These are phyloP conservation scores for Thyatira batis DNA, from an alignment of 2,888 invertebrate genomes.

Conservation along the genomic window DNA sequence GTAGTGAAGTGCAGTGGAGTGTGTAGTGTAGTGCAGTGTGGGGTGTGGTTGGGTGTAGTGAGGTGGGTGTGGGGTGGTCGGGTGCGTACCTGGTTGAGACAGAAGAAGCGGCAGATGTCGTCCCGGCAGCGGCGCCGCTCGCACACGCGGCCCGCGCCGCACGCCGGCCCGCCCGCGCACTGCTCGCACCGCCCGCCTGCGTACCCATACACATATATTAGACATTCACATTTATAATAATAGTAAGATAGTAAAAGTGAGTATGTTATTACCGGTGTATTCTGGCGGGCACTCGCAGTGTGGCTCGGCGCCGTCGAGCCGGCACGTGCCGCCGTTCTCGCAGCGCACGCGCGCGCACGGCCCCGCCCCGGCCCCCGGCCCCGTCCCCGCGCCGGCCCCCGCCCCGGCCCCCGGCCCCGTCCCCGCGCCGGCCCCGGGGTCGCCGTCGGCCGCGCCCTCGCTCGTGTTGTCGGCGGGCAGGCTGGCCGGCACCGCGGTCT, in stretches of 20 bases:
- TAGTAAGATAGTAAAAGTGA: no score
- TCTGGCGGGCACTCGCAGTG: constrained; percentile 43
- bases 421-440: no score
- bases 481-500: constrained; percentile 42
- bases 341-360: constrained; percentile 82
- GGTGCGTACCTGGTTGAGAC: constrained; percentile 51
- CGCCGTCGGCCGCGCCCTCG: background rate
- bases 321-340: constrained; percentile 84
- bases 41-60: background rate
- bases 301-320: constrained; percentile 28
- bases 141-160: constrained; percentile 33
- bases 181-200: constrained; percentile 47
- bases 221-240: no score
- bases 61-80: background rate
- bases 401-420: background rate
- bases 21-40: no score
- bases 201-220: constrained; percentile 8
- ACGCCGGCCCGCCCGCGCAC: constrained; percentile 36
- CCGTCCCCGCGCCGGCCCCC: constrained; percentile 8
- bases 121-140: constrained; percentile 30
- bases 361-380: constrained; percentile 14
- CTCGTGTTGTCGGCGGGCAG: background rate
- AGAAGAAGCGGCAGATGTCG: constrained; percentile 46
- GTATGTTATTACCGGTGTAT: constrained; percentile 30
- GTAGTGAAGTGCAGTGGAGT: no score